Base-by-base conservation (phyloP, 2,888 invertebrate species). In the Hetaerina titia region DNA sequence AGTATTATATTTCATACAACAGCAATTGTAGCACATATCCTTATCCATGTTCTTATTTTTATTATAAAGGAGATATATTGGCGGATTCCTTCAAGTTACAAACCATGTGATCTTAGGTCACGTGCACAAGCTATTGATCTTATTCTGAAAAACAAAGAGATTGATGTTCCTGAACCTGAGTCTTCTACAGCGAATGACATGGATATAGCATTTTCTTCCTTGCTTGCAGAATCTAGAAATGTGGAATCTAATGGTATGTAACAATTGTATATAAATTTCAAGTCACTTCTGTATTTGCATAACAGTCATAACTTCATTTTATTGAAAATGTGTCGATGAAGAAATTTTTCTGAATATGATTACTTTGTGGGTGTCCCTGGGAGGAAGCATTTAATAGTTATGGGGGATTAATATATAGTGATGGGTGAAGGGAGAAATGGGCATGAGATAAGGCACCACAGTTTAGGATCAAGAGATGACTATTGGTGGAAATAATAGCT, bases 31-130 rank as follows among this genome's bases (percentile, higher is more conserved):
- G 11, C 8, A 22, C 7, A 89, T 31, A 45, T 15, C 19, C 13
- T 17, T 31, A 0, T 15, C 31, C 17, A 11, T 31, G 95, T 19
- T 92, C 57, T 89, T 95, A 95, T 95, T 95, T 95, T 96, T 96
- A 63, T 69, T 95, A 96, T 95, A 95, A 97, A 98, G 98, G 99
- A 99, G 97, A 97, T 97, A 95, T 99, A 98, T 96, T 99, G 99
- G 99, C 97, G 99, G 96, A 98, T 99, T 96, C 98, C 99, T 0
- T 97, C 97, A 95, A 97, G 97, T 96, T 96, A 97, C 96, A 97
- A 98, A 89, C 96, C 97, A 94, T 96, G 96, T 2, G 97, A 97
- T 95, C 96, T 97, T 19, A 96, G 96, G 90, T 95, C 96, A 90
- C 96, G 97, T 94, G 96, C 96, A 11, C 96, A 96, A 95, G 89